phyloP scores from a whole-genome alignment of 1,140 invertebrate species.

The Telenomus remus region DNA sequence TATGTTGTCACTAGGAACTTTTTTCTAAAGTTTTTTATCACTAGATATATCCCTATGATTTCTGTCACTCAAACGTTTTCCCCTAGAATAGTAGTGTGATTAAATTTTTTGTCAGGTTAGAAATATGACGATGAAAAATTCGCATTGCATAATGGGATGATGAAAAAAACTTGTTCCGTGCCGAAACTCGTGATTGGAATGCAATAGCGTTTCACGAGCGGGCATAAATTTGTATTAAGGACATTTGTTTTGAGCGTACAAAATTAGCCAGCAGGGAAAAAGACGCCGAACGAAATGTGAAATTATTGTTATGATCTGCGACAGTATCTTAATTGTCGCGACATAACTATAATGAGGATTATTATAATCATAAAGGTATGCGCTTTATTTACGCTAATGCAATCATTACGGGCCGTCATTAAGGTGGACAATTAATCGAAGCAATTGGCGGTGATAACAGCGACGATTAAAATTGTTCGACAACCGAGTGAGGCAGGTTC shows the following conservation, averaged over 20 bases:
- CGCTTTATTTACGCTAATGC: conserved; percentile 31
- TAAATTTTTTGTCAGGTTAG: too few relatives aligned
- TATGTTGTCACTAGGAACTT: too few relatives aligned
- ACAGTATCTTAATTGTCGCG: conserved; percentile 22
- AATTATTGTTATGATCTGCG: conserved; percentile 20
- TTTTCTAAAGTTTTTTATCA: conserved; percentile 5
- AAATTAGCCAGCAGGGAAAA: conserved; percentile 5
- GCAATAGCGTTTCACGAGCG: conserved; percentile 12
- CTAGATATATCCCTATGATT: too few relatives aligned
- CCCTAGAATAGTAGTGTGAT: too few relatives aligned
- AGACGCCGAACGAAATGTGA: conserved; percentile 8
- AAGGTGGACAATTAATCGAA: too few relatives aligned
- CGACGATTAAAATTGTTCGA: too few relatives aligned
- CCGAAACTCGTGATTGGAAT: conserved; percentile 20
- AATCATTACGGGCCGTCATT: conserved; percentile 13
- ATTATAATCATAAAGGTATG: conserved; percentile 19
- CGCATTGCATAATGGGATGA: conserved; percentile 15
- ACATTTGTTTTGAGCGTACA: conserved; percentile 24
- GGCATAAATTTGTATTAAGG: conserved; percentile 27
- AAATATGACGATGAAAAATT: conserved; percentile 25
- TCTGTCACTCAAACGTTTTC: too few relatives aligned
- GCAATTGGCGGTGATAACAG: too few relatives aligned
- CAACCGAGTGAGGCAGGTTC: too few relatives aligned
- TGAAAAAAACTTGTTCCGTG: conserved; percentile 15
- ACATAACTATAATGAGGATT: conserved; percentile 21